These are phyloP conservation scores for Leptothorax acervorum DNA, from an alignment of 2,888 invertebrate genomes.

Conservation along the genomic window DNA sequence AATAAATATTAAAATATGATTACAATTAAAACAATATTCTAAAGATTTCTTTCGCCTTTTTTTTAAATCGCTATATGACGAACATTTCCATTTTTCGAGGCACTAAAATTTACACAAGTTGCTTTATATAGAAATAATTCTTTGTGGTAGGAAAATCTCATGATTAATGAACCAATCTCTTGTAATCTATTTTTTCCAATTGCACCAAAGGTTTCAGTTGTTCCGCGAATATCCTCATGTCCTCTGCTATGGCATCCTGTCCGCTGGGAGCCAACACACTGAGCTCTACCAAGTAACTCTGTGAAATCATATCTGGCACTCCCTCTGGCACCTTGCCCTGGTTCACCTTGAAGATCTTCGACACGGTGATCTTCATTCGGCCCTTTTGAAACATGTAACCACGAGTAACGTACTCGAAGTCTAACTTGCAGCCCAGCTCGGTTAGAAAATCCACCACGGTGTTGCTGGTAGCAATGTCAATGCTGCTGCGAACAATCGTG, in stretches of 20 bases:
- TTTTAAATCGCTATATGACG: neutral
- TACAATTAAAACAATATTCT: neutral
- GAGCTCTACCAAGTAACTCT: slow-evolving; percentile 97
- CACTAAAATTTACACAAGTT: neutral
- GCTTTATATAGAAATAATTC: neutral
- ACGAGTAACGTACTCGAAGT: slow-evolving; percentile 97
- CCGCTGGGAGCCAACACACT: slow-evolving; percentile 96
- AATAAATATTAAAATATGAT: neutral
- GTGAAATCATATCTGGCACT: slow-evolving; percentile 93
- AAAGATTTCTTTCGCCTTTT: neutral
- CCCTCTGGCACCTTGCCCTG: slow-evolving; percentile 90
- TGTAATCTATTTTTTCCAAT: slow-evolving; percentile 97
- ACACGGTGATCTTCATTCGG: slow-evolving; percentile 98
- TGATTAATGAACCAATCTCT: slow-evolving; percentile 87
- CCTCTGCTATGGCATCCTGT: slow-evolving; percentile 97
- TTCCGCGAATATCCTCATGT: slow-evolving; percentile 97
- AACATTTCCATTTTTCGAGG: neutral
- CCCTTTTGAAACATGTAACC: slow-evolving; percentile 98
- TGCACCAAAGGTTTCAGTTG: slow-evolving; percentile 96
- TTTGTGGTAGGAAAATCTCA: neutral
- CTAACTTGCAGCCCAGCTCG: slow-evolving; percentile 95
- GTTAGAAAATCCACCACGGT: slow-evolving; percentile 96
- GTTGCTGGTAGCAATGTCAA: slow-evolving; percentile 96
- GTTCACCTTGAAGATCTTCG: slow-evolving; percentile 95
- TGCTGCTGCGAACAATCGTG: slow-evolving; percentile 95